Conservation (phyloP, 1,140 invertebrate species). For the Aphis craccivora region DNA sequence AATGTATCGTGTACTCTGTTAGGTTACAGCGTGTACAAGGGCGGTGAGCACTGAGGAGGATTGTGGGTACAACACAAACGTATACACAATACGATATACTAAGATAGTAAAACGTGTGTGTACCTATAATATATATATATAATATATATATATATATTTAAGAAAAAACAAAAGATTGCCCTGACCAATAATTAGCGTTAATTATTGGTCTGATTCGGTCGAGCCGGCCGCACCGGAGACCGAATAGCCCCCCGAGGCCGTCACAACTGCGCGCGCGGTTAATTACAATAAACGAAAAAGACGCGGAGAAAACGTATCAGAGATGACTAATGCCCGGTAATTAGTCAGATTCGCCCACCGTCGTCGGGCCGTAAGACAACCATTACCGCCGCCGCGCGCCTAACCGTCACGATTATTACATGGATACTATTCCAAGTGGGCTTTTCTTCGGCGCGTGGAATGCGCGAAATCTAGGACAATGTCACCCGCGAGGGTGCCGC, state of each 20-base stretch:
- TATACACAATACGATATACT: no score
- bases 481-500: not conserved
- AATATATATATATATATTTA: not conserved
- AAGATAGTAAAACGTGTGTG: not conserved
- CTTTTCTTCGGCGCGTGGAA: constrained; percentile 10
- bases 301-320: constrained; percentile 45
- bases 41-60: not conserved
- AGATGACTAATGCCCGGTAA: constrained; percentile 57
- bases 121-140: not conserved
- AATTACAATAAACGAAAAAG: constrained; percentile 50
- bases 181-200: constrained; percentile 57
- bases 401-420: constrained; percentile 31
- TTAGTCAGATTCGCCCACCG: constrained; percentile 58
- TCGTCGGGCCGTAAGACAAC: not conserved
- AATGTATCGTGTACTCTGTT: not conserved
- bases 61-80: not conserved
- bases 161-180: constrained; percentile 50
- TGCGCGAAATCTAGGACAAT: constrained; percentile 44
- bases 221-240: constrained; percentile 8
- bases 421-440: constrained; percentile 10
- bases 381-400: constrained; percentile 17
- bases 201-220: constrained; percentile 56
- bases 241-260: constrained; percentile 44
- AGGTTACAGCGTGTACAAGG: not conserved
- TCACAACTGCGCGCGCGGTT: constrained; percentile 49